A percentile compares a stretch with the other conserved stretches of the same genome.
Evolutionary conservation across 2,888 invertebrate species (phyloP).

Genomic region (Hyppa rectilinea): DNA sequence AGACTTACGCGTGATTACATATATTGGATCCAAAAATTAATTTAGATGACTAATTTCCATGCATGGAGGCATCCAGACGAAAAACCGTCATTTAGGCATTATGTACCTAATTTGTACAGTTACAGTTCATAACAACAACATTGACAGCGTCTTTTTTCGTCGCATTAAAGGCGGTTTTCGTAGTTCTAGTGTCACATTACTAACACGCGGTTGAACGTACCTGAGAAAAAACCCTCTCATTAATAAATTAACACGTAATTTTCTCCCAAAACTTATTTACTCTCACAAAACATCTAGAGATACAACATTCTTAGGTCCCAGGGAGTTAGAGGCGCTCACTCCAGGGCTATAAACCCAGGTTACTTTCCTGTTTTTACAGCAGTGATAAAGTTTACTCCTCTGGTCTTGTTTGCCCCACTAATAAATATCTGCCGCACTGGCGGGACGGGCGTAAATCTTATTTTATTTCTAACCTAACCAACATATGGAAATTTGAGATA

Average conservation of each 20-base stretch:
- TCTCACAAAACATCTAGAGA: slow-evolving; percentile 10
- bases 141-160: not conserved
- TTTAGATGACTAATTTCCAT: not conserved
- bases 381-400: slow-evolving; percentile 68
- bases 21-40: not conserved
- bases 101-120: no score
- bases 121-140: no score
- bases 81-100: not conserved
- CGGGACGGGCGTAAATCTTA: slow-evolving; percentile 63
- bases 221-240: not conserved
- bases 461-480: slow-evolving; percentile 62
- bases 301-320: slow-evolving; percentile 31
- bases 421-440: slow-evolving; percentile 69
- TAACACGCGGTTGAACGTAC: not conserved
- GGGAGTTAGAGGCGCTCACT: slow-evolving; percentile 40
- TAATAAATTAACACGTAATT: slow-evolving; percentile 31
- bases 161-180: not conserved
- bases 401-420: slow-evolving; percentile 64
- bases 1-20: no score
- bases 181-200: not conserved
- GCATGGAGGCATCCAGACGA: not conserved
- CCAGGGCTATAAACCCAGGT: slow-evolving; percentile 54
- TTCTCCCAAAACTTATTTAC: slow-evolving; percentile 2
- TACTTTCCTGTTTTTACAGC: slow-evolving; percentile 61
- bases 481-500: slow-evolving; percentile 64